Percentiles rank a stretch among this genome's conserved stretches.
Conservation (phyloP, 2,888 invertebrate species). For the Microchrysa polita region DNA sequence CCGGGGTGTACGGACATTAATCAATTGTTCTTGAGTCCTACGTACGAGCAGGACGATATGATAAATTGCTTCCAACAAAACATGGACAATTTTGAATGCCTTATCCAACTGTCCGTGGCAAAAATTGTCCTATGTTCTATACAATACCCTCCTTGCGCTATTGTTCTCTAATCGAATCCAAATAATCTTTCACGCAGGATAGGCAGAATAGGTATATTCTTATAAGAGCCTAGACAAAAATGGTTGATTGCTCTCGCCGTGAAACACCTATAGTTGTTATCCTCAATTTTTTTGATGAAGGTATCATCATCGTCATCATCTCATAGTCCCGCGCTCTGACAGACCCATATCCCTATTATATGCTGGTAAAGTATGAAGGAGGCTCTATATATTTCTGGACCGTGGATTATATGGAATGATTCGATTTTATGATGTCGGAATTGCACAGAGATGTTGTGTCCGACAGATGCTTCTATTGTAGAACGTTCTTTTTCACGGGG, state of each 20-base stretch:
- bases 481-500: background rate
- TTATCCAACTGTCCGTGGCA: background rate
- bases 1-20: background rate
- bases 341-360: background rate
- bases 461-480: constrained; percentile 35
- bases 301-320: no score
- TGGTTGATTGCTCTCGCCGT: background rate
- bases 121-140: background rate
- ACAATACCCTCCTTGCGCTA: background rate
- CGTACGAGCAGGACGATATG: constrained; percentile 41
- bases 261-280: background rate
- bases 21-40: background rate
- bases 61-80: constrained; percentile 43
- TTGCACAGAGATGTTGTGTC: constrained; percentile 21
- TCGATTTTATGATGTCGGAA: constrained; percentile 40
- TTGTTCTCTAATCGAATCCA: constrained; percentile 8
- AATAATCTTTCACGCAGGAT: background rate
- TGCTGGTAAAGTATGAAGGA: background rate
- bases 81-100: constrained; percentile 12
- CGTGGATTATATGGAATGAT: constrained; percentile 36
- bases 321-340: background rate
- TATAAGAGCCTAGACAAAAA: background rate
- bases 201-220: no score
- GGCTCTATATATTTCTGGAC: constrained; percentile 15
- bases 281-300: background rate